phyloP scores from a whole-genome alignment of 2,888 invertebrate genomes.

The Cylindroiulus punctatus region DNA sequence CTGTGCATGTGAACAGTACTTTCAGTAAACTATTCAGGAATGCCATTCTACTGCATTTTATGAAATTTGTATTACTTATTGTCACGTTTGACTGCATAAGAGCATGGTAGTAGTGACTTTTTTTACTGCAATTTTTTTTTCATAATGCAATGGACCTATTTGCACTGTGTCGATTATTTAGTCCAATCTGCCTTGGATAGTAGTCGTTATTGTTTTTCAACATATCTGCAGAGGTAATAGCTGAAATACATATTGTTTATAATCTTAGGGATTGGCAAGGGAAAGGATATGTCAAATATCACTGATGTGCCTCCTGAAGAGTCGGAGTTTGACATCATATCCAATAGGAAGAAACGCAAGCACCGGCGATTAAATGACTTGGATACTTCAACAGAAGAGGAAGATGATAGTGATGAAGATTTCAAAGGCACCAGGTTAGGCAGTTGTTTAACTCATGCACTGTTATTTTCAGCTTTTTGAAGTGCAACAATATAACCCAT shows the following conservation, averaged over 20 bases:
- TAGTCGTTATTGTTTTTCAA: background rate
- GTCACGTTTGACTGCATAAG: background rate
- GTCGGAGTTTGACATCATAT: slow-evolving; percentile 60
- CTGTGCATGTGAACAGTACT: background rate
- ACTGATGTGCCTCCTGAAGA: slow-evolving; percentile 62
- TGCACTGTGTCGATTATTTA: background rate
- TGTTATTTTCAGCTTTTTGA: background rate
- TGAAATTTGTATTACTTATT: background rate
- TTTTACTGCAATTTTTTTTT: background rate
- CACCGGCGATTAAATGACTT: slow-evolving; percentile 81
- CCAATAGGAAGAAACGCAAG: slow-evolving; percentile 70
- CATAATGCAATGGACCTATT: background rate
- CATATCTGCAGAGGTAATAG: background rate
- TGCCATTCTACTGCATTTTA: background rate
- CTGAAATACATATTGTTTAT: slow-evolving; percentile 20
- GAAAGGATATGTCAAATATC: slow-evolving; percentile 93
- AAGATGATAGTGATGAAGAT: slow-evolving; percentile 81
- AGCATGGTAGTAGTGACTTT: background rate
- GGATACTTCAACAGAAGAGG: slow-evolving; percentile 79
- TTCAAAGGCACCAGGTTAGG: slow-evolving; percentile 82
- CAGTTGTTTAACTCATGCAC: background rate
- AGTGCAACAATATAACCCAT: too few species aligned
- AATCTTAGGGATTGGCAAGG: slow-evolving; percentile 78
- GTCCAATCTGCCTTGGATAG: background rate
- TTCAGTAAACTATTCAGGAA: background rate